Evolutionary conservation across 92 coral and sea anemone genomes (phyloP), one percentile per base, ranked within the genome.

Genomic region (Epizoanthus rinbou): DNA sequence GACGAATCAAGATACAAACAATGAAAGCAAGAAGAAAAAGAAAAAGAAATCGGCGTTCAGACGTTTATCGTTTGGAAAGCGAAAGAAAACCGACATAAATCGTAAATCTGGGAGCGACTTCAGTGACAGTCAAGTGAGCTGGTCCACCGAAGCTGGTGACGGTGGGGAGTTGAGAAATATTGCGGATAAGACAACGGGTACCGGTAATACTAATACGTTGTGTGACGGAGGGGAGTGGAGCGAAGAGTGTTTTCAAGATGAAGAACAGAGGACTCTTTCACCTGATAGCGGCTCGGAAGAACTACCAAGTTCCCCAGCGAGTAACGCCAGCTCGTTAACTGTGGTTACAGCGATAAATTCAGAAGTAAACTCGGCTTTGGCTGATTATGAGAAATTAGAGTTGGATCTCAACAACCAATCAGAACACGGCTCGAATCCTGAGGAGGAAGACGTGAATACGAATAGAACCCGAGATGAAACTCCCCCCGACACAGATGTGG

Each of bases 21-120:
- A 62, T 69, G 28, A 56, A 16, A 43, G 22, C 19, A 43, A 62
- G 57, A 22, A 13, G 58, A 78, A 78, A 37, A 35, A 28, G 25
- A 78, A 78, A 69, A 78, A 78, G 25, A 78, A 59, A 59, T 78
- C 71, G 19, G 57, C 31, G 70, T 69, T 78, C 41, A 47, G 82
- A 63, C 63, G 15, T 39, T 10, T 78, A 11, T 62, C 82, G 33
- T 60, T 78, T 62, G 58, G 82, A 18, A 60, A 47, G 39, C 63
- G 50, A 59, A 78, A 78, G 72, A 78, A 78, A 59, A 37, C 24
- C 5, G 82, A 78, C 3, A 0, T 13, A 37, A 62, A 62, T 19
- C 47, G 71, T 2, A 37, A 43, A 60, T 31, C 22, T 15, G 73
- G n/a, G 73, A 24, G 50, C 6, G 35, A 37, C 28, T 13, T 41